A percentile compares a stretch with the other conserved stretches of the same genome.
Conservation (phyloP, 2,113 vertebrate species). For the Corythornis cristatus region DNA sequence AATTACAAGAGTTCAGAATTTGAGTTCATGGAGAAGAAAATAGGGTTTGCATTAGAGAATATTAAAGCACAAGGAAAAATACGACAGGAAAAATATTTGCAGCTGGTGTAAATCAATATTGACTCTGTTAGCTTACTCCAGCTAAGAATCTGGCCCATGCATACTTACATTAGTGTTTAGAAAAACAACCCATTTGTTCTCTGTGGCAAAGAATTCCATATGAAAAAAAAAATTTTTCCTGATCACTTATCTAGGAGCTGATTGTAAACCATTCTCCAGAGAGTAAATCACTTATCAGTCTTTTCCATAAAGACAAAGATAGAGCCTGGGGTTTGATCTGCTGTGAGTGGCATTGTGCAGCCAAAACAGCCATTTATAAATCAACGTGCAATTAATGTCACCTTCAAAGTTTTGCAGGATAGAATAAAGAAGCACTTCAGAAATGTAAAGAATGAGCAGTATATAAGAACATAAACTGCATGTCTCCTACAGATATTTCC, state of each 20-base stretch:
- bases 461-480: not conserved
- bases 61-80: not conserved
- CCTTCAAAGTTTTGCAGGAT: not conserved
- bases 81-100: not conserved
- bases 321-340: conserved; percentile 1
- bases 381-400: not conserved
- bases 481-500: not conserved
- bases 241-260: not conserved
- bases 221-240: not conserved
- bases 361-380: conserved; percentile 37
- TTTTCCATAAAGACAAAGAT: not conserved
- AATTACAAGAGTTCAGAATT: not conserved
- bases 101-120: not conserved
- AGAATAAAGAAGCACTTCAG: not conserved
- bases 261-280: not conserved
- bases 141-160: not conserved
- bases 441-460: not conserved
- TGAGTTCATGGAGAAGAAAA: conserved; percentile 1
- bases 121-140: not conserved
- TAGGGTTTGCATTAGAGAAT: not conserved
- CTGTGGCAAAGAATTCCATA: not conserved
- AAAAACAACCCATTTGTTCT: not conserved
- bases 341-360: not conserved
- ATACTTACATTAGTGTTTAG: not conserved
- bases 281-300: not conserved